Evolutionary conservation across 1,140 invertebrate species (phyloP).

Genomic region (Heliconius hermathena): DNA sequence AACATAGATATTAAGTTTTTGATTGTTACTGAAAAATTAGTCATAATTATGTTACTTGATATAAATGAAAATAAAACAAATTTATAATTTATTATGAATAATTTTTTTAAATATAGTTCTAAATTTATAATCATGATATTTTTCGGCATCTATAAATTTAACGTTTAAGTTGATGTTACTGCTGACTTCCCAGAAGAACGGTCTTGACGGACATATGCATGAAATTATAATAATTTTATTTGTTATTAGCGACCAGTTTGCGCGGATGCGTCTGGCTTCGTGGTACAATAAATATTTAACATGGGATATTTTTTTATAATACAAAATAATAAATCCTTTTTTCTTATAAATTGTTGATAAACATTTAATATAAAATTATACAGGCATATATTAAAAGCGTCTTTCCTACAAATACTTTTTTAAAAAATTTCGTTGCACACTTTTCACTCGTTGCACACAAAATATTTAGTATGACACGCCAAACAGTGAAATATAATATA

Average conservation of each 20-base stretch:
- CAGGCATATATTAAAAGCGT: too few species aligned
- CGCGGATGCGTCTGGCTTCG: neutral
- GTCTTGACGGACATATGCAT: constrained; percentile 3
- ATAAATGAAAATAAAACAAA: neutral
- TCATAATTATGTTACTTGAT: too few species aligned
- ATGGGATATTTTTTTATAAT: neutral
- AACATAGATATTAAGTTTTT: too few species aligned
- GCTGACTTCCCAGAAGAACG: constrained; percentile 15
- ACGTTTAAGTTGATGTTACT: neutral
- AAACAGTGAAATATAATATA: too few species aligned
- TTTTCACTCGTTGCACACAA: too few species aligned
- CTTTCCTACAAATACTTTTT: too few species aligned
- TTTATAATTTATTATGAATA: neutral
- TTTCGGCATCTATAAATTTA: neutral
- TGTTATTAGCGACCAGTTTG: constrained; percentile 6
- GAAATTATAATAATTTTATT: constrained; percentile 9
- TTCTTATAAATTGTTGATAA: neutral
- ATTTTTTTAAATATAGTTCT: neutral
- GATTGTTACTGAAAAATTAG: too few species aligned
- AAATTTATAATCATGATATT: neutral
- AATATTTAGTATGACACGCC: too few species aligned
- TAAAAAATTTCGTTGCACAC: too few species aligned
- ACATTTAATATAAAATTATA: neutral
- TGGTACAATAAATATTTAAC: constrained; percentile 10
- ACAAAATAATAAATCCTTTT: neutral